Evolutionary conservation across 2,113 vertebrate species (phyloP), one percentile per base, ranked within the genome.

Genomic region (Heterotis niloticus): DNA sequence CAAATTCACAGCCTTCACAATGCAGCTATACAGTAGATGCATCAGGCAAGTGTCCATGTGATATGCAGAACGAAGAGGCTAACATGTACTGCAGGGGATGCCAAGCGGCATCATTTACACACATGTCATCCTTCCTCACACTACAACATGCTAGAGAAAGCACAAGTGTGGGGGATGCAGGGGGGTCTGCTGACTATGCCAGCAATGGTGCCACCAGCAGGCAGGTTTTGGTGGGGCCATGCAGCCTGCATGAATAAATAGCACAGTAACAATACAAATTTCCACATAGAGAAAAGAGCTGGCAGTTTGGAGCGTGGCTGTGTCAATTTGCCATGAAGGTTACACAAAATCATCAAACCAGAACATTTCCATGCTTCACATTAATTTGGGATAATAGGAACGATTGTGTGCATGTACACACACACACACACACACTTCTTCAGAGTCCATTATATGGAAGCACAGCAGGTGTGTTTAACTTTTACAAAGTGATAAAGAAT

Each of bases 191-290:
- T 56, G n/a, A 56, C 51, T 54, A 56, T 56, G 70, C 11, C 14
- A 73, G 70, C 44, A 73, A 56, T 56, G 44, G 23, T 73, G 17
- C 20, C 24, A 23, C 52, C 52, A n/a, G n/a, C n/a, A 56, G 56
- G 16, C 70, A 73, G 70, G n/a, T n/a, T n/a, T 70, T 34, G 9
- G 52, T 12, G 5, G 51, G 51, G n/a, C 52, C 52, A 56, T 4
- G 52, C 11, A 52, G 71, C 12, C 71, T 56, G 52, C 52, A 57
- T 73, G 56, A 73, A 73, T 73, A 73, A 73, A 23, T n/a, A 73
- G n/a, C n/a, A 17, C 52, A 62, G 5, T 26, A 26, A 24, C 54
- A 17, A 26, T 26, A 11, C 13, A 5, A 20, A n/a, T n/a, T 28
- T 17, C 34, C 34, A 70, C 28, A 56, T n/a, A 17, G 54, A 29